Evolutionary conservation across 2,888 invertebrate genomes (phyloP), one percentile per base, ranked within the genome.

Genomic region (Chaitophorus viminalis): DNA sequence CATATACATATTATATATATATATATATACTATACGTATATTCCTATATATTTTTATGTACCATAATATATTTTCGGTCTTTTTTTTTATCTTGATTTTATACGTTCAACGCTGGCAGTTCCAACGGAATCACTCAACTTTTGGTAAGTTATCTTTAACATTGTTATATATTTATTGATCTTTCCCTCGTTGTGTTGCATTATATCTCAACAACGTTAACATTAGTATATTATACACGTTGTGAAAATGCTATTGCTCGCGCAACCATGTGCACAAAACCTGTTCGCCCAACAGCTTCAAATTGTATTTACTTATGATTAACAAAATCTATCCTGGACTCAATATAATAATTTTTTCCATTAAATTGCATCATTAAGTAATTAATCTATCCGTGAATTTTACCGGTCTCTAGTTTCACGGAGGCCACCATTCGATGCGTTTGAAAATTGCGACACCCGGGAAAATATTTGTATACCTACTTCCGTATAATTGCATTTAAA

Each of bases 61-160:
- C 21, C 75, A 39, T 39, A 0, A 1, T 21, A 29, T 25, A 21
- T 74, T 74, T 36, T 39, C 21, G 60, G 39, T 76, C 25, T 5
- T 46, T 68, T 52, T 39, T 29, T 29, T 68, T 29, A 14, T 68
- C 25, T 60, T 25, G 21, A 31, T 75, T 83, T 83, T 25, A 29
- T 75, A 76, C 74, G 29, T 65, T n/a, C 68, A 77, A 85, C 84
- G 33, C 84, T 77, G 84, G 84, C 84, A 77, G 29, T 83, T 83
- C 39, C 65, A 52, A 77, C 84, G 68, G 76, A n/a, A 77, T 68
- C 52, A n/a, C 65, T n/a, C 25, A 11, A 8, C 36, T 36, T 36
- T 74, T 60, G 84, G 84, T 84, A 84, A 84, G 84, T 84, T 25
- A 21, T 60, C 25, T 60, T 60, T 60, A 25, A 60, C 6, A 60